These are phyloP conservation scores for Drosophila ogumai DNA, from an alignment of 1,140 invertebrate genomes.

Conservation along the genomic window DNA sequence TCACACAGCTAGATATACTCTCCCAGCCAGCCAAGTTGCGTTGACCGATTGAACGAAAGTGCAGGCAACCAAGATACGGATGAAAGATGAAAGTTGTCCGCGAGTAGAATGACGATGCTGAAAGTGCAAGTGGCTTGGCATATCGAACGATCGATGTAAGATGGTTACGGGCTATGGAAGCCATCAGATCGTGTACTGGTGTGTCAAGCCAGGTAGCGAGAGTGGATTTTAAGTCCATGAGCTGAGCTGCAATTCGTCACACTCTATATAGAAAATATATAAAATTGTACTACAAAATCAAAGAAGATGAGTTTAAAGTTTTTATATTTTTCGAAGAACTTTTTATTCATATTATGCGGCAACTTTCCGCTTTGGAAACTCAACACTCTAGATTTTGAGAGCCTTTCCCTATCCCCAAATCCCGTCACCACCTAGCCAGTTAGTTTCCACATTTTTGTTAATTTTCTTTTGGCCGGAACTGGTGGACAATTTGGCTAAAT, in stretches of 20 bases:
- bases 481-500: constrained; percentile 26
- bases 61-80: constrained; percentile 40
- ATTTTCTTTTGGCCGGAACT: constrained; percentile 58
- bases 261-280: background rate
- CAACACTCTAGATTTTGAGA: background rate
- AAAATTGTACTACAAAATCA: background rate
- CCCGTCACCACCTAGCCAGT: constrained; percentile 21
- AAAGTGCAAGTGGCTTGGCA: constrained; percentile 73
- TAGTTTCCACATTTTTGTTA: constrained; percentile 31
- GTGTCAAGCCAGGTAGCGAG: constrained; percentile 26
- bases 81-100: constrained; percentile 75
- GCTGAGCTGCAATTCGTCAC: background rate
- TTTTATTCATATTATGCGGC: background rate
- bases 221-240: constrained; percentile 16
- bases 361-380: constrained; percentile 11
- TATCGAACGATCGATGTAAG: constrained; percentile 70
- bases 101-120: constrained; percentile 48
- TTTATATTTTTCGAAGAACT: background rate
- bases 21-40: constrained; percentile 32
- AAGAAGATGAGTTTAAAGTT: background rate
- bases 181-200: constrained; percentile 21
- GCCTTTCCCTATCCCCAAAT: constrained; percentile 25
- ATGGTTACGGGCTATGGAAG: constrained; percentile 60
- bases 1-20: constrained; percentile 19
- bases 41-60: constrained; percentile 79